These are phyloP conservation scores for Campylomormyrus tamandua DNA, from an alignment of 2,113 vertebrate species.

Conservation along the genomic window DNA sequence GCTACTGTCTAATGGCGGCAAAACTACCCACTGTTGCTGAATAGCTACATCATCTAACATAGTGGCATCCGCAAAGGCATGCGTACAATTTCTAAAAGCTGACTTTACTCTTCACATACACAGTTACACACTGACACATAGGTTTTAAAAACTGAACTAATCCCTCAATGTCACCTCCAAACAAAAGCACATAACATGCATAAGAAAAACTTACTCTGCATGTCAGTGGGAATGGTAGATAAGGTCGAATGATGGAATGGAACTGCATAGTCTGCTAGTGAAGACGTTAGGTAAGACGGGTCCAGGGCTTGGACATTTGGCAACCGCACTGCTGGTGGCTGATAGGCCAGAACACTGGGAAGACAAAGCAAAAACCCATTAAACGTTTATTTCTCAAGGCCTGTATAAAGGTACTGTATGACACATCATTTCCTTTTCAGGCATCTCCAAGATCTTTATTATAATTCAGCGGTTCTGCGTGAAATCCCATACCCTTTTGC, in stretches of 20 bases:
- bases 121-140: not conserved
- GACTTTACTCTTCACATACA: not conserved
- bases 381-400: not conserved
- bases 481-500: conserved; percentile 73
- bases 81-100: not conserved
- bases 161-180: not conserved
- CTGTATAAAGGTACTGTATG: not conserved
- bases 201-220: conserved; percentile 72
- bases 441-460: not conserved
- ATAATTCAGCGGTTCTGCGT: not conserved
- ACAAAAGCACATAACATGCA: not conserved
- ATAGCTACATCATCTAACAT: not conserved
- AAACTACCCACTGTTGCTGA: not conserved
- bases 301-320: conserved; percentile 75
- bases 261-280: conserved; percentile 81
- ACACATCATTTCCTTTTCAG: not conserved
- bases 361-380: not conserved
- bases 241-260: conserved; percentile 84
- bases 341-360: conserved; percentile 83
- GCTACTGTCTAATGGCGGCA: not conserved
- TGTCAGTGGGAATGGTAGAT: conserved; percentile 78
- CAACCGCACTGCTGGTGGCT: conserved; percentile 75
- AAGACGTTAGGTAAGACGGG: conserved; percentile 72
- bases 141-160: not conserved
- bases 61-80: not conserved